A percentile compares a stretch with the other conserved stretches of the same genome.
These are phyloP conservation scores for Agrypnia vestita DNA, from an alignment of 1,140 invertebrate species.

Conservation along the genomic window DNA sequence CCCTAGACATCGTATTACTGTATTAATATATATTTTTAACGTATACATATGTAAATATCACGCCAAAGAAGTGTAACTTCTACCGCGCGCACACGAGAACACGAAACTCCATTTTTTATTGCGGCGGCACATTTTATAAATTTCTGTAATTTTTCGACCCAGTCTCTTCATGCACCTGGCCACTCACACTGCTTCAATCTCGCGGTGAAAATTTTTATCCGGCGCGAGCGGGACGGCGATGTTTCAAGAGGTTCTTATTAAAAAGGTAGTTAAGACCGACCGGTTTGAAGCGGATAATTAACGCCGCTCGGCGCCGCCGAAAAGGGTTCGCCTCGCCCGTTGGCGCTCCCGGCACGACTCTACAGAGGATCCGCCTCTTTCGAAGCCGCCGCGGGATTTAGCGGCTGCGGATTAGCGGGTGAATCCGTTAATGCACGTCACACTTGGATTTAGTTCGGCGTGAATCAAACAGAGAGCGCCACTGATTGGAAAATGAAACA, in stretches of 20 bases:
- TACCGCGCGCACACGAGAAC: too few species aligned
- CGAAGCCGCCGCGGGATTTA: not conserved
- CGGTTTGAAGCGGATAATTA: constrained; percentile 20
- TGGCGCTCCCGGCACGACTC: too few species aligned
- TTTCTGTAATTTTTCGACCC: too few species aligned
- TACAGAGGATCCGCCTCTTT: not conserved
- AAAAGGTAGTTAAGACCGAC: constrained; percentile 53
- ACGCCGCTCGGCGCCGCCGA: not conserved
- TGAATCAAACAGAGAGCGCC: constrained; percentile 41
- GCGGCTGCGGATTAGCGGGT: not conserved
- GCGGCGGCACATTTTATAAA: too few species aligned
- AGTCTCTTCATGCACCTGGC: too few species aligned
- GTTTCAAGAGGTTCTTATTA: constrained; percentile 50
- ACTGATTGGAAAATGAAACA: constrained; percentile 42
- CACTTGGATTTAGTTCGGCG: constrained; percentile 42
- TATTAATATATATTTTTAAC: too few species aligned
- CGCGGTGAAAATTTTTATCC: constrained; percentile 52
- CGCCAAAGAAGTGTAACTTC: too few species aligned
- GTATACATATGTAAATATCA: too few species aligned
- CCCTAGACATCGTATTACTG: too few species aligned
- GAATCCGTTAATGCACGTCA: constrained; percentile 30
- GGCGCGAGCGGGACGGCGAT: constrained; percentile 39
- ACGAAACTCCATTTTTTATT: too few species aligned
- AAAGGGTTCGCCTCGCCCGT: not conserved
- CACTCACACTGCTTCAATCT: not conserved